Base-by-base conservation (phyloP, 2,888 invertebrate species). In the Mythimna lalbum region DNA sequence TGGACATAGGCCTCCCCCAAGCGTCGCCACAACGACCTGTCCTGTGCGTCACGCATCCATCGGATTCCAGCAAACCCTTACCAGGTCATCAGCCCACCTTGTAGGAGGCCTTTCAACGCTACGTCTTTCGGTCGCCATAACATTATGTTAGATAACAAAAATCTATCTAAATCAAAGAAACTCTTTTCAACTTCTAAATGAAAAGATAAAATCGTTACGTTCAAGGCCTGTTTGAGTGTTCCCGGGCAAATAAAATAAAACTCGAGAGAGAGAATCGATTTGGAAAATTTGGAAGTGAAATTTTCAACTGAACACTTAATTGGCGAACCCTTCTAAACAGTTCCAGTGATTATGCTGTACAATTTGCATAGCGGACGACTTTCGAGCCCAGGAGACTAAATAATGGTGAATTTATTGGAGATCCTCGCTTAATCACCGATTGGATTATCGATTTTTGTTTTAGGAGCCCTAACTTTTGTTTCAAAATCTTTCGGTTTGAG, bases 251-350 rank as follows among this genome's bases (percentile, higher is more conserved):
- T 78, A 65, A 82, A 86, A 83, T 86, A 88, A 82, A 79, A 80
- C 65, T 71, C 61, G 33, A 61, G 65, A 59, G 65, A 59, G 69
- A 33, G 55, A 79, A 84, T 86, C 86, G 86, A 86, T 84, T 81
- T 69, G 66, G 56, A 64, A 39, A 92, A 93, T 94, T 93, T 93
- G 93, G 90, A 93, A 93, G 92, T 92, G 87, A 91, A 93, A 93
- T 94, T 90, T 86, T 76, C 85, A 81, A 87, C 73, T 90, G 90
- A 88, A 90, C 91, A 89, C 91, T 90, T 93, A 93, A 94, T 93
- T 92, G 91, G 88, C 83, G 85, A 89, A 88, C 90, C 90, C 90
- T 89, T 89, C 89, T 89, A 91, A 92, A 91, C 93, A 90, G 89
- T 91, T 83, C 87, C 87, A 88, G 91, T 91, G 90, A 94, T 93